A percentile compares a stretch with the other conserved stretches of the same genome.
Conservation (phyloP, 2,113 vertebrate genomes). For the Bagarius yarrelli region DNA sequence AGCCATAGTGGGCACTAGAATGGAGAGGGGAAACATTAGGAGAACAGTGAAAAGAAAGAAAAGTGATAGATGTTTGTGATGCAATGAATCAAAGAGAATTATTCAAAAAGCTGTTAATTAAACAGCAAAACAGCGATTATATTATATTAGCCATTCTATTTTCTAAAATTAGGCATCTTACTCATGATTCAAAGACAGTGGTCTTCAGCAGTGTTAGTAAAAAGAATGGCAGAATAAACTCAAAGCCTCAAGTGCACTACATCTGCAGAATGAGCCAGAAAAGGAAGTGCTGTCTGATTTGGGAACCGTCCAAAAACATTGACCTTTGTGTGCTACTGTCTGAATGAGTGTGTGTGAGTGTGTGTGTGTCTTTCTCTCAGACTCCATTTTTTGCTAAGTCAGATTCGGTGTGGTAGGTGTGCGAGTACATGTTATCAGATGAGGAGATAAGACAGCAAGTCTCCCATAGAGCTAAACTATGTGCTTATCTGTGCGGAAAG, state of each 20-base stretch:
- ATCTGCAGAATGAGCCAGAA: neutral
- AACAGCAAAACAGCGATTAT: neutral
- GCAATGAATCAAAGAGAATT: neutral
- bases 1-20: conserved; percentile 78
- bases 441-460: conserved; percentile 43
- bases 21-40: conserved; percentile 6
- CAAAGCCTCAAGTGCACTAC: neutral
- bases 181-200: neutral
- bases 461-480: conserved; percentile 39
- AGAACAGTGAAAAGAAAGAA: neutral
- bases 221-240: neutral
- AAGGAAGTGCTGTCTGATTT: neutral
- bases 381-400: conserved; percentile 16
- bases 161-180: neutral
- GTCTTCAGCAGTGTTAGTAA: conserved; percentile 8
- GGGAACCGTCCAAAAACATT: neutral
- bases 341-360: neutral
- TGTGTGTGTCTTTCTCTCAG: neutral
- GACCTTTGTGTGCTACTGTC: neutral
- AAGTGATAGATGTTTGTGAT: neutral
- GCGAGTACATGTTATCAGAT: conserved; percentile 55
- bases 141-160: neutral
- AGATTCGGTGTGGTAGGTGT: conserved; percentile 23
- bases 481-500: conserved; percentile 50
- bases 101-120: neutral